phyloP scores from a whole-genome alignment of 2,797 vertebrate genomes.

The Notamacropus eugenii region DNA sequence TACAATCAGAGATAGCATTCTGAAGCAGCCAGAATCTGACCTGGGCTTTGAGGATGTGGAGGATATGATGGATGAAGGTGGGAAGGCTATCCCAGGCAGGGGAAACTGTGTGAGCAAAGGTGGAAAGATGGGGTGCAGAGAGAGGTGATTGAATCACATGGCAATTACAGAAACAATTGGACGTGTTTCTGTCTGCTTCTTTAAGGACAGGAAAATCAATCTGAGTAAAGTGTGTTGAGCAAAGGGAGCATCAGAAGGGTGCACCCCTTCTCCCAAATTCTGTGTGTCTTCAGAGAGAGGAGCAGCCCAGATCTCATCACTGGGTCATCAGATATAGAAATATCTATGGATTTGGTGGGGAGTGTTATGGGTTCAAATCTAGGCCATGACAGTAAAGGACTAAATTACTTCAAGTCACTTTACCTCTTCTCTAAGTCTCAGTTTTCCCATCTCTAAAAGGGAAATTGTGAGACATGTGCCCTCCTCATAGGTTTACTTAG shows the following conservation, averaged over 20 bases:
- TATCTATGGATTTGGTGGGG: background rate
- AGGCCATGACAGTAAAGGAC: background rate
- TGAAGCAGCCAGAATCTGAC: background rate
- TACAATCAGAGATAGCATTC: background rate
- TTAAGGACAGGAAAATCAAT: background rate
- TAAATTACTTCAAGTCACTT: background rate
- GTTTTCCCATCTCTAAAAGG: background rate
- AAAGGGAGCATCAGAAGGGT: background rate
- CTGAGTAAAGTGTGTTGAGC: background rate
- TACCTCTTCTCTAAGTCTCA: background rate
- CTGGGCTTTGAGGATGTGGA: background rate
- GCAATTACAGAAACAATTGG: background rate
- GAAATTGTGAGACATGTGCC: background rate
- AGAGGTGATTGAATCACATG: background rate
- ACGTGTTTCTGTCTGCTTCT: too few species aligned
- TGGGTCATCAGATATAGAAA: background rate
- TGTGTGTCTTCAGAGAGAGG: background rate
- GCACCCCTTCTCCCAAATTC: background rate
- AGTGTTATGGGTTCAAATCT: background rate
- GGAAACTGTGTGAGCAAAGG: background rate
- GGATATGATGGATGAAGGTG: background rate
- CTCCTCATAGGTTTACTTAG: background rate
- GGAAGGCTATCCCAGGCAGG: background rate
- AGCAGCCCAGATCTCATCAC: background rate
- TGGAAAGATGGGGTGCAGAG: background rate